phyloP scores from a whole-genome alignment of 2,888 invertebrate species.

The Gastracanthus pulcherrimus region DNA sequence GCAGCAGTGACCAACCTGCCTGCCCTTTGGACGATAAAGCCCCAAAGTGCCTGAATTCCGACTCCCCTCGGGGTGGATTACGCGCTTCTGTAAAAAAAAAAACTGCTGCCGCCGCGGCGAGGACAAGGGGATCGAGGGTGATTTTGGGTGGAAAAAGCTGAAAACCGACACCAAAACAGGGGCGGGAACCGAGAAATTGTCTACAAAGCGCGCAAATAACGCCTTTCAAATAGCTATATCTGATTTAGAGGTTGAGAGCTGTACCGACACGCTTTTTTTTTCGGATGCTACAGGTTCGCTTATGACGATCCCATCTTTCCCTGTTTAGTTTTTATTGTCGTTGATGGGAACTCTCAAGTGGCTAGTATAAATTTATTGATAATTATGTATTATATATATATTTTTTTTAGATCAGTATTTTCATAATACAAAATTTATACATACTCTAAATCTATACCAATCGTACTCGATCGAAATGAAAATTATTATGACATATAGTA shows the following conservation, averaged over 20 bases:
- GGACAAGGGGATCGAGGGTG: conserved; percentile 55
- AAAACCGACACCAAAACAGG: conserved; percentile 77
- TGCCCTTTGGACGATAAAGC: conserved; percentile 65
- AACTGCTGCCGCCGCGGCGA: not conserved
- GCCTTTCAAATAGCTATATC: conserved; percentile 72
- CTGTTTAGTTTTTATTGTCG: not conserved
- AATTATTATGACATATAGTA: too few species aligned
- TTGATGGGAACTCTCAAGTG: too few species aligned
- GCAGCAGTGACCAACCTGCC: conserved; percentile 73
- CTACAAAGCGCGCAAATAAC: conserved; percentile 74
- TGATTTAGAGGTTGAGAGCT: conserved; percentile 66
- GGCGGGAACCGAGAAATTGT: conserved; percentile 74
- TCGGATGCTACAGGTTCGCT: conserved; percentile 28
- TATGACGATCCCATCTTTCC: conserved; percentile 2
- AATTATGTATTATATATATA: too few species aligned
- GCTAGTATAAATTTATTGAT: too few species aligned
- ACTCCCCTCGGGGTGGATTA: conserved; percentile 73
- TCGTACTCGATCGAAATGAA: too few species aligned
- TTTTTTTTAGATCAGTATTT: too few species aligned
- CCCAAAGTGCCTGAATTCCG: conserved; percentile 64
- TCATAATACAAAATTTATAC: too few species aligned
- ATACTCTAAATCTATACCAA: too few species aligned
- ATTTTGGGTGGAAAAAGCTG: conserved; percentile 76
- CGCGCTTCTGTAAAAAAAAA: conserved; percentile 72
- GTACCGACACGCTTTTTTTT: conserved; percentile 48